Evolutionary conservation across 2,113 vertebrate species (phyloP).

Genomic region (Planiliza haematocheilus): DNA sequence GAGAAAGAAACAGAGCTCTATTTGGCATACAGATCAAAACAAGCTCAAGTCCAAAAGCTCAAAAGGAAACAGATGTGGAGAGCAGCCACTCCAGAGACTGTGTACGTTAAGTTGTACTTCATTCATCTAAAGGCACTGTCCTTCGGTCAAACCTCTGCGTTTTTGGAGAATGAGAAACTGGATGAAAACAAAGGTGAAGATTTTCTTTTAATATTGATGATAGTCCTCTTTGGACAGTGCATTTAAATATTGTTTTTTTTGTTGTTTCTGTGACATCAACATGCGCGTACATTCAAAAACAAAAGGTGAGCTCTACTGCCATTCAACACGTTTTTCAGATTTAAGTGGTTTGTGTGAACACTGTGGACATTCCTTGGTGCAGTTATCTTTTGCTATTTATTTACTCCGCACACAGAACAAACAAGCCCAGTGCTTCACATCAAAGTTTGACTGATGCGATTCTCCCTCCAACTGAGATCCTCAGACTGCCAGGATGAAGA

Average conservation of each 20-base stretch:
- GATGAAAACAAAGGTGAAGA: neutral
- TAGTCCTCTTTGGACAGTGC: slow-evolving; percentile 31
- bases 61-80: slow-evolving; percentile 43
- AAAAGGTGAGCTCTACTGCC: slow-evolving; percentile 34
- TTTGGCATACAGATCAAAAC: slow-evolving; percentile 36
- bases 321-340: slow-evolving; percentile 10
- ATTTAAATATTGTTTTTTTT: slow-evolving; percentile 35
- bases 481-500: slow-evolving; percentile 4
- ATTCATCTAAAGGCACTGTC: slow-evolving; percentile 35
- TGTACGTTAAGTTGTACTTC: slow-evolving; percentile 21
- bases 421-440: slow-evolving; percentile 50
- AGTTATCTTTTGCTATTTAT: slow-evolving; percentile 17
- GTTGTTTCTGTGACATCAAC: slow-evolving; percentile 28
- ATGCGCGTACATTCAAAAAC: slow-evolving; percentile 60
- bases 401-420: slow-evolving; percentile 22
- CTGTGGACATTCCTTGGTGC: slow-evolving; percentile 55
- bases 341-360: slow-evolving; percentile 12
- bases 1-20: neutral
- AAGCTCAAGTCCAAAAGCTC: slow-evolving; percentile 20
- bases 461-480: slow-evolving; percentile 1
- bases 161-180: neutral
- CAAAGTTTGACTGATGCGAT: slow-evolving; percentile 72
- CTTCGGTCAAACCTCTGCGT: slow-evolving; percentile 2
- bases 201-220: neutral
- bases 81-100: slow-evolving; percentile 11